Conservation (phyloP, 2,888 invertebrate genomes). For the Lissocephala sabroskyi region DNA sequence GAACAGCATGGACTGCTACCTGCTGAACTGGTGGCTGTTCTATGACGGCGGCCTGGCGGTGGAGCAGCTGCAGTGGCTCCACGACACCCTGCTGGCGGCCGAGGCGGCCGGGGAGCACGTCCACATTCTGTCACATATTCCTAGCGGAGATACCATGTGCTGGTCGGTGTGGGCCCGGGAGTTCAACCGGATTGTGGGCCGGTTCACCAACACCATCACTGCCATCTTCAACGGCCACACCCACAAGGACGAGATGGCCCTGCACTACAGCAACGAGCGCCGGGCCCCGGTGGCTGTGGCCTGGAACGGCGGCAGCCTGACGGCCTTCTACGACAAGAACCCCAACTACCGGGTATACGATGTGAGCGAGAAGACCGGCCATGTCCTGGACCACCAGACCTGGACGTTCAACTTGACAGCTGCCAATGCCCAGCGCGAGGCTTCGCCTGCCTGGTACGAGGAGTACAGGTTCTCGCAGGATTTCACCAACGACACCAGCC, state of each 20-base stretch:
- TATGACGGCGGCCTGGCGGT: slow-evolving; percentile 82
- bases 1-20: slow-evolving; percentile 84
- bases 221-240: slow-evolving; percentile 90
- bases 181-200: slow-evolving; percentile 79
- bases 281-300: slow-evolving; percentile 78
- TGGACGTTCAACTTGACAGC: slow-evolving; percentile 84
- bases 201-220: slow-evolving; percentile 82
- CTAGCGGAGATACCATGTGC: slow-evolving; percentile 81
- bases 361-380: slow-evolving; percentile 77
- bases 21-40: slow-evolving; percentile 77
- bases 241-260: slow-evolving; percentile 82
- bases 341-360: slow-evolving; percentile 87
- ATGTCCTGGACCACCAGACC: slow-evolving; percentile 79
- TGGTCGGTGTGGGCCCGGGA: slow-evolving; percentile 81
- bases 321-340: slow-evolving; percentile 82
- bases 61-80: slow-evolving; percentile 86
- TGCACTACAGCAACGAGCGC: slow-evolving; percentile 76
- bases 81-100: slow-evolving; percentile 80
- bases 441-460: slow-evolving; percentile 80
- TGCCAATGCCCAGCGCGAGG: slow-evolving; percentile 76
- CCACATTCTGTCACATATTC: slow-evolving; percentile 88
- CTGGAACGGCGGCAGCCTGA: slow-evolving; percentile 89
- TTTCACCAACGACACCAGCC: slow-evolving; percentile 78
- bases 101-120: slow-evolving; percentile 84
- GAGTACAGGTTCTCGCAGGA: slow-evolving; percentile 83